Evolutionary conservation across 2,113 vertebrate species (phyloP), one percentile per base, ranked within the genome.

Genomic region (Mellivora capensis): DNA sequence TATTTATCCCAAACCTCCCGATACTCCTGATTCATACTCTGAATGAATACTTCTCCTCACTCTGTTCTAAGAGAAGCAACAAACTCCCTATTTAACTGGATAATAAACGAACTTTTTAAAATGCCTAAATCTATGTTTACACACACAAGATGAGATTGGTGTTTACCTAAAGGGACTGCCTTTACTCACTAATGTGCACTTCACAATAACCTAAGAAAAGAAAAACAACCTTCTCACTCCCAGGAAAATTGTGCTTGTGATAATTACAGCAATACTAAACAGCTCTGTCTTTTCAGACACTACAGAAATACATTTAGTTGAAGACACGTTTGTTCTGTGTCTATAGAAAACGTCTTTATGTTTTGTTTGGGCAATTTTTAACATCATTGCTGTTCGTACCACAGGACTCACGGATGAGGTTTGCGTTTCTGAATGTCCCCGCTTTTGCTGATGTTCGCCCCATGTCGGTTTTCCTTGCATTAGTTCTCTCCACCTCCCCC

Each of bases 111-210:
- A 90, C 87, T 91, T 94, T 91, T 92, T 88, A 37, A 96, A 97
- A 89, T 86, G 77, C 34, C 84, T 97, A 84, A 97, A 89, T 97
- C 83, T 31, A 7, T 86, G 89, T 20, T 98, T 97, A 97, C n/a
- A 97, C 64, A 94, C 90, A 94, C 47, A 96, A 93, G 90, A 57
- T 91, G 64, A 87, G 42, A 44, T 89, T 89, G 96, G 39, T 89
- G 91, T 98, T 98, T 98, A 97, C 97, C 57, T 76, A 89, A 74
- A 37, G 37, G 94, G 76, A 97, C 90, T 7, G 87, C 94, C 34
- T 97, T 85, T 89, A 87, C 31, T 95, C 97, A 97, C 64, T 96
- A 91, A 95, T 98, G 96, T 95, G 95, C 92, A 96, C 96, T 98
- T 91, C 91, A 20, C 85, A 98, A 92, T 74, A 91, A 98, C 85